Conservation (phyloP, 1,140 invertebrate species). For the Zaprionus inermis region DNA sequence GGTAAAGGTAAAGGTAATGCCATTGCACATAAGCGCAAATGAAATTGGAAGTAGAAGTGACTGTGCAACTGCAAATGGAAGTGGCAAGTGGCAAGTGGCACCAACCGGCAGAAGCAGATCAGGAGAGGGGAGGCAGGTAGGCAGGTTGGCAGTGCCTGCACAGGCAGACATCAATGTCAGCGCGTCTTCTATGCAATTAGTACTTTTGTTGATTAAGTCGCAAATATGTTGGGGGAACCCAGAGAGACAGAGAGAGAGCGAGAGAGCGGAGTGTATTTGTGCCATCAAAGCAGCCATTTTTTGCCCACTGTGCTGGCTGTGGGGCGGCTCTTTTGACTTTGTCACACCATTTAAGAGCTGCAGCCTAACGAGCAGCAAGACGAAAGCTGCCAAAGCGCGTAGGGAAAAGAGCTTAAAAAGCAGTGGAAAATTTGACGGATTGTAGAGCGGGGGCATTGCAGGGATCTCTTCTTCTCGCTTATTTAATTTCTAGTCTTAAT, state of each 20-base stretch:
- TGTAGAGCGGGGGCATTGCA: background rate
- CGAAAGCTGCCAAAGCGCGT: background rate
- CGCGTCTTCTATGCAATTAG: conserved; percentile 79
- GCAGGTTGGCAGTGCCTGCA: conserved; percentile 1
- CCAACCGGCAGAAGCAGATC: background rate
- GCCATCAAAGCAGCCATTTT: background rate
- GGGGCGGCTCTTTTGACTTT: background rate
- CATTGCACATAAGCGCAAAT: conserved; percentile 72
- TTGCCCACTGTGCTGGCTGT: background rate
- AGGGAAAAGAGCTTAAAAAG: too few relatives aligned
- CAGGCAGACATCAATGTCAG: conserved; percentile 71
- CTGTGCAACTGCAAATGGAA: conserved; percentile 20
- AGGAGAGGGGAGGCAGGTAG: background rate
- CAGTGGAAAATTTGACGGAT: background rate
- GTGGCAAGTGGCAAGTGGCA: conserved; percentile 16
- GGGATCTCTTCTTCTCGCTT: background rate
- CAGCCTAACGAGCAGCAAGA: background rate
- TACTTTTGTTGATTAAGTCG: conserved; percentile 78
- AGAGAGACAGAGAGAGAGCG: background rate
- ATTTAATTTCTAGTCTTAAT: background rate
- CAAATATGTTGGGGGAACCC: conserved; percentile 37
- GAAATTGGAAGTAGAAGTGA: conserved; percentile 65
- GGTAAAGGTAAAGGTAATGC: conserved; percentile 66
- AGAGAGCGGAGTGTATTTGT: background rate
- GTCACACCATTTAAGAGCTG: background rate